Evolutionary conservation across 2,797 vertebrate genomes (phyloP), one percentile per base, ranked within the genome.

Genomic region (Sebastes wilsoni): DNA sequence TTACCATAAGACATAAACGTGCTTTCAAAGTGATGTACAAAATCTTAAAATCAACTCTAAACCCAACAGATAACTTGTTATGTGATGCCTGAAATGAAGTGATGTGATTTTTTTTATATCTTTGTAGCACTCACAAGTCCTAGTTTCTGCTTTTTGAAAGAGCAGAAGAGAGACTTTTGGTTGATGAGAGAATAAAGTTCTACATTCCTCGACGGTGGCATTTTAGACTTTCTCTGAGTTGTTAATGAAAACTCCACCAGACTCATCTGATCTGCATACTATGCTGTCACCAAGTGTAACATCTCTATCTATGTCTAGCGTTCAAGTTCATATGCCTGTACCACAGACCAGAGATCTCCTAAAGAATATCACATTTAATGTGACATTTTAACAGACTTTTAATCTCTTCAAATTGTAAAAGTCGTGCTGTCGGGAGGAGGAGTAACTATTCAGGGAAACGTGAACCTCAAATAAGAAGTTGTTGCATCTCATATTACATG

Each of bases 401-500:
- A 42, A 77, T 49, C 27, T 60, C 46, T 72, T 70, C 1, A 58
- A 75, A 30, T 5, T 8, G 49, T 34, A 58, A 32, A n/a, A 34
- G n/a, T 60, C 64, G n/a, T 36, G 38, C 32, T 55, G 23, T 54
- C 3, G 8, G 62, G 18, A 60, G 6, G 59, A 36, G 67, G 58
- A 6, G 6, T 2, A 49, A 69, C 46, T 69, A 23, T 62, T 56
- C 1, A 23, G 12, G 64, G 36, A 70, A 72, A 83, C 60, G 75
- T 67, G 28, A 49, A 71, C 60, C 69, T 75, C 20, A 78, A 30
- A 76, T 34, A 56, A 72, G 62, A 79, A 49, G 70, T 25, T 67
- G 58, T 58, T 66, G 2, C 42, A 8, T 67, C 80, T 93, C 79
- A 7, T 23, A 27, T 90, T 86, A 77, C 81, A 66, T 32, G 74